Evolutionary conservation across 2,113 vertebrate species (phyloP).

Genomic region (Trematomus loennbergii): DNA sequence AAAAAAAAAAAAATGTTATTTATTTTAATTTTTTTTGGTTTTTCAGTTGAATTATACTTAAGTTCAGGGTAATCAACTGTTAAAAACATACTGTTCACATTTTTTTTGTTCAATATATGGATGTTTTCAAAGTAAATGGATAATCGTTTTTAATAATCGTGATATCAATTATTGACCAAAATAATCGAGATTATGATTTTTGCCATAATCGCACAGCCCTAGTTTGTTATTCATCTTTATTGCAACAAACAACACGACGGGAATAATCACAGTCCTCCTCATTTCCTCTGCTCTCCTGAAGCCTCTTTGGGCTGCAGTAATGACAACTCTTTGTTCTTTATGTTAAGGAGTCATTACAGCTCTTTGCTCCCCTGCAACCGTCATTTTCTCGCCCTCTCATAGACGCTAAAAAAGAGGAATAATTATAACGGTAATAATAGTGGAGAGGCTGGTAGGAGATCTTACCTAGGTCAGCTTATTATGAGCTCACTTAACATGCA

Average conservation of each 20-base stretch:
- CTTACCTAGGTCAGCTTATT: not conserved
- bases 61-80: no score
- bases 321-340: slow-evolving; percentile 58
- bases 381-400: not conserved
- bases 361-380: not conserved
- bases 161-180: no score
- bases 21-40: no score
- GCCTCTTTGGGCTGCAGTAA: slow-evolving; percentile 33
- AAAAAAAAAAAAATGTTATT: no score
- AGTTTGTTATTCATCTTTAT: slow-evolving; percentile 39
- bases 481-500: not conserved
- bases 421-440: slow-evolving; percentile 23
- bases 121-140: no score
- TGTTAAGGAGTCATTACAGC: slow-evolving; percentile 25
- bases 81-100: no score
- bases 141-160: no score
- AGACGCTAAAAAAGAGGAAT: slow-evolving; percentile 14
- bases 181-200: no score
- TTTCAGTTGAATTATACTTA: no score
- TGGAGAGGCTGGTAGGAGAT: slow-evolving; percentile 32
- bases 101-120: no score
- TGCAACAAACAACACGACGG: slow-evolving; percentile 23
- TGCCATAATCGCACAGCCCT: no score
- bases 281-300: slow-evolving; percentile 22
- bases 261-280: slow-evolving; percentile 42